phyloP scores from a whole-genome alignment of 1,140 invertebrate genomes.

The Oedothorax gibbosus region DNA sequence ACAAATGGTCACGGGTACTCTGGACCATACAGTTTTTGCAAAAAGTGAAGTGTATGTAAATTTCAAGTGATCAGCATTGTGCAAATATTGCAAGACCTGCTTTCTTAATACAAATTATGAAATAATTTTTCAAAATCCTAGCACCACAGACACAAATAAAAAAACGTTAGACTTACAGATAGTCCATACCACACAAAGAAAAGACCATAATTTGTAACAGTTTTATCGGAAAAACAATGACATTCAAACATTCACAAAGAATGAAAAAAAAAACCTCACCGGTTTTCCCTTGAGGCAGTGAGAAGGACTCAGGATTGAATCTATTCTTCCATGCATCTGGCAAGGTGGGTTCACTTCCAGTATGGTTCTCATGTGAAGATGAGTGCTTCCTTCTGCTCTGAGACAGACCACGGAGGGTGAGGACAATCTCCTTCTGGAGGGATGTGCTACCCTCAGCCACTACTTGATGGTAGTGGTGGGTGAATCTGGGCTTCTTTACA shows the following conservation, averaged over 20 bases:
- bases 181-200: no score
- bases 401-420: constrained; percentile 21
- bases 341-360: constrained; percentile 47
- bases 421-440: constrained; percentile 53
- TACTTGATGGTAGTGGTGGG: constrained; percentile 56
- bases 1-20: no score
- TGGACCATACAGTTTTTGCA: no score
- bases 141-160: neutral
- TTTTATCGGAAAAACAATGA: no score
- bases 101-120: no score
- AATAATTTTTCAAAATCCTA: no score
- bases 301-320: constrained; percentile 42
- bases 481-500: constrained; percentile 59
- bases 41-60: no score
- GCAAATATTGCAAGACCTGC: no score
- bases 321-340: constrained; percentile 51
- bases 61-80: no score
- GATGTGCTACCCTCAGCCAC: constrained; percentile 45
- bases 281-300: constrained; percentile 29
- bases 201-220: no score
- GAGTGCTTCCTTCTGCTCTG: constrained; percentile 11
- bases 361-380: neutral
- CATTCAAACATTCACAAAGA: neutral
- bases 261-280: neutral
- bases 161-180: no score